Evolutionary conservation across 2,113 vertebrate genomes (phyloP), one percentile per base, ranked within the genome.

Genomic region (Struthio camelus): DNA sequence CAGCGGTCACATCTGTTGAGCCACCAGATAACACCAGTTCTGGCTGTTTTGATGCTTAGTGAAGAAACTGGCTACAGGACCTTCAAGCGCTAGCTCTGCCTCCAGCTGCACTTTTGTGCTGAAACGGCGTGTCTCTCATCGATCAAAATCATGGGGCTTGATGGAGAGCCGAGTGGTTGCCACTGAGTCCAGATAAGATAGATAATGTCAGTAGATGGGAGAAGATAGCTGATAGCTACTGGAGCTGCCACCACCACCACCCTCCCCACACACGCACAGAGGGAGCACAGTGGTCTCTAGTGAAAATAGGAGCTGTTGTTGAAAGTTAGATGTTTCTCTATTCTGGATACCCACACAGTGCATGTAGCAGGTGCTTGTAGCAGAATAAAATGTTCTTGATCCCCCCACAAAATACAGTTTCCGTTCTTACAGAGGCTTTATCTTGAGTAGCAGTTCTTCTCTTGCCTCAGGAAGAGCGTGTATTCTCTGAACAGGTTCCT

Each of bases 311-410:
- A 18, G 34, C n/a, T 40, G 32, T 19, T 48, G 10, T 17, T n/a
- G 73, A 6, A 24, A 77, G 56, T 11, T 11, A 24, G 22, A 4
- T 38, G 42, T 15, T 82, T 28, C 24, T 64, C 46, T 64, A 42
- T 18, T 28, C 56, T 58, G 27, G 8, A 32, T 70, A 13, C 23
- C 6, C 42, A 7, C 15, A 0, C 28, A 8, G 32, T 5, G 9
- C 0, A 1, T 5, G 7, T 23, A 34, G 53, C 6, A 10, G 58
- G 2, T 44, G 30, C n/a, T n/a, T n/a, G n/a, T n/a, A n/a, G n/a
- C n/a, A n/a, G n/a, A 4, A 17, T 54, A 56, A 87, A 56, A 19
- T 48, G 19, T 48, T 50, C 56, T 59, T 24, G 44, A 8, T 3
- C 1, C 1, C 18, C 10, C n/a, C 30, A 4, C 20, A 17, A 75